phyloP scores from a whole-genome alignment of 53 echinoderm and acorn worm genomes.

The Apostichopus leukothele region DNA sequence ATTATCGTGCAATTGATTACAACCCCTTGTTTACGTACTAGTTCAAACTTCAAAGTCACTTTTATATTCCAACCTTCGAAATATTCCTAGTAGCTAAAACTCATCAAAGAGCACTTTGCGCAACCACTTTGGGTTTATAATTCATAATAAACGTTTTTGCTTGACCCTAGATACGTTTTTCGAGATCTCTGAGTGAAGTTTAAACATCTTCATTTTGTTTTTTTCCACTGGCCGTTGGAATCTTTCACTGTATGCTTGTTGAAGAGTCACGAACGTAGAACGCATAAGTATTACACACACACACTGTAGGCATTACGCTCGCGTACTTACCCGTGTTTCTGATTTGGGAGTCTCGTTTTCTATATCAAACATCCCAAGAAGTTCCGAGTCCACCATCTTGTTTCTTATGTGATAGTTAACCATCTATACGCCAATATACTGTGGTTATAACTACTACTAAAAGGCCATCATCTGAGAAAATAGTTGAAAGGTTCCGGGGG shows the following conservation, averaged over 20 bases:
- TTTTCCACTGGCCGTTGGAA: neutral
- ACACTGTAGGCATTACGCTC: neutral
- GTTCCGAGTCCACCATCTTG: slow-evolving; percentile 42
- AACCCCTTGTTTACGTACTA: neutral
- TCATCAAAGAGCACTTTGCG: too few species aligned
- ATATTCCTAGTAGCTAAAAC: neutral
- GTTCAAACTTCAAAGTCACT: neutral
- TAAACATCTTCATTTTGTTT: neutral
- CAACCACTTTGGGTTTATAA: too few species aligned
- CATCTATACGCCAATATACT: slow-evolving; percentile 2
- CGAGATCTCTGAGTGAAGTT: neutral
- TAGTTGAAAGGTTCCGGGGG: neutral
- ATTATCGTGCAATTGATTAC: slow-evolving; percentile 1
- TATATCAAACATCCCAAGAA: slow-evolving; percentile 41
- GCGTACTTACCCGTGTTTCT: slow-evolving; percentile 38
- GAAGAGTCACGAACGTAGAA: neutral
- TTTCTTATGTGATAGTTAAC: neutral
- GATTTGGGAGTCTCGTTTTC: slow-evolving; percentile 48
- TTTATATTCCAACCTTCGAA: neutral
- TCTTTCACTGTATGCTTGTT: neutral
- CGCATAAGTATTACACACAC: neutral
- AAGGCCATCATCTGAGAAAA: slow-evolving; percentile 1
- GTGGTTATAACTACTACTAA: neutral
- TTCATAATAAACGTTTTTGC: too few species aligned
- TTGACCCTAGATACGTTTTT: too few species aligned